Percentiles rank a stretch among this genome's conserved stretches.
phyloP scores from a whole-genome alignment of 2,113 vertebrate species.

The Bucco capensis region DNA sequence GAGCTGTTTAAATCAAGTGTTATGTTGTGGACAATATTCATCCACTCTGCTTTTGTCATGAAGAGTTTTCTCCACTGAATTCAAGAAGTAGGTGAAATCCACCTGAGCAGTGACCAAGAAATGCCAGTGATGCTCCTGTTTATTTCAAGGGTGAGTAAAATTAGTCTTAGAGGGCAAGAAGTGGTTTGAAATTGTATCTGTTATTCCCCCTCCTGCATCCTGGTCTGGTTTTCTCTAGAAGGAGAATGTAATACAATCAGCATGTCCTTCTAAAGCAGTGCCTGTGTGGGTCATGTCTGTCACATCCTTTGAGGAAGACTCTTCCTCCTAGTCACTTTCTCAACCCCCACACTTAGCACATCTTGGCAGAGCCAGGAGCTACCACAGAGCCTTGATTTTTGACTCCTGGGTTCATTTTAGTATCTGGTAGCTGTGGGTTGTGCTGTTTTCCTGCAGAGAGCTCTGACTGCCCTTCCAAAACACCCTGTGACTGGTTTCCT shows the following conservation, averaged over 20 bases:
- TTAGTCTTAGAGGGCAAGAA: neutral
- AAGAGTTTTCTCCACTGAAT: neutral
- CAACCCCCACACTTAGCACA: neutral
- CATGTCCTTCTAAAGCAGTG: accelerated
- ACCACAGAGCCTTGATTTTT: neutral
- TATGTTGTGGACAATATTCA: neutral
- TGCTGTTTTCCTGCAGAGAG: neutral
- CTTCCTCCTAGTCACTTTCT: neutral
- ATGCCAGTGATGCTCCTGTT: neutral
- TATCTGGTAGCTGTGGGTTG: neutral
- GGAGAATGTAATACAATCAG: neutral
- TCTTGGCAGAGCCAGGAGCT: neutral
- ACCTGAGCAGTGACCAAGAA: neutral
- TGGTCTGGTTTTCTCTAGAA: neutral
- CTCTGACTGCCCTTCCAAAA: neutral
- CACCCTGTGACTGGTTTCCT: neutral
- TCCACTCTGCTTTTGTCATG: neutral
- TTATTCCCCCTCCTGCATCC: neutral
- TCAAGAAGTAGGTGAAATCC: neutral
- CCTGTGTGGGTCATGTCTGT: neutral
- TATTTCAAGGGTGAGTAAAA: neutral
- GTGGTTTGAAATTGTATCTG: neutral
- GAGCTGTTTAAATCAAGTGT: neutral
- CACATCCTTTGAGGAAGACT: neutral
- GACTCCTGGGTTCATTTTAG: neutral